Conservation (phyloP, 1,140 invertebrate species). For the Penaeus vannamei region DNA sequence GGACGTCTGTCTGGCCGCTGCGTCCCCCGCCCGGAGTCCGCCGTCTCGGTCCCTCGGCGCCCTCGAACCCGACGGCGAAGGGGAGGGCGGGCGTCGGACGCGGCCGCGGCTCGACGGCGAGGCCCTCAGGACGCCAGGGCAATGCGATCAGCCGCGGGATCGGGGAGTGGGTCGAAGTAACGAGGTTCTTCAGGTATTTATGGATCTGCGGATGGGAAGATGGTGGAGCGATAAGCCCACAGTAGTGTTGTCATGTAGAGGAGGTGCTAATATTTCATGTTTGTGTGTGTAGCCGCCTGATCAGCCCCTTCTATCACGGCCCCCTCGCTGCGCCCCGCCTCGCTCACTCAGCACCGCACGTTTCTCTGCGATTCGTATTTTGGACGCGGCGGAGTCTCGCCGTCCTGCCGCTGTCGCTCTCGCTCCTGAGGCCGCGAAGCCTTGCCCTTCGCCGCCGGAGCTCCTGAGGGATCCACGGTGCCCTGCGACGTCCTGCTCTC, state of each 20-base stretch:
- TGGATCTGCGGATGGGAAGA: slow-evolving; percentile 61
- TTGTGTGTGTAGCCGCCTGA: slow-evolving; percentile 65
- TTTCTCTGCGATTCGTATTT: slow-evolving; percentile 30
- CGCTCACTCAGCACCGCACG: neutral
- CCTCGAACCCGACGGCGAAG: neutral
- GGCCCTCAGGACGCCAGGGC: neutral
- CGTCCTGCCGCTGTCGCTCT: neutral
- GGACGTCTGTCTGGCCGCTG: neutral
- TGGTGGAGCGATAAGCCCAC: slow-evolving; percentile 62
- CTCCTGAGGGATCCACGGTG: neutral
- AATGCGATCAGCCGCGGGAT: neutral
- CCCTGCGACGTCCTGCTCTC: neutral
- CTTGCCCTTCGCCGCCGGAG: neutral
- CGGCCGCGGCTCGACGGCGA: neutral
- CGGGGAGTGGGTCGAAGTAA: slow-evolving; percentile 42
- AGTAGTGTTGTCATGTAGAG: slow-evolving; percentile 66
- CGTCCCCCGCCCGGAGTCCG: neutral
- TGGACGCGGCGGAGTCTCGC: neutral
- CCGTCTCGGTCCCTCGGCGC: neutral
- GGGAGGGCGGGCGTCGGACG: neutral
- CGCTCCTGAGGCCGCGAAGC: neutral
- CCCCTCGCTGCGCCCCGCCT: slow-evolving; percentile 55
- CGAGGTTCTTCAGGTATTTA: slow-evolving; percentile 56
- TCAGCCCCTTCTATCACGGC: slow-evolving; percentile 63
- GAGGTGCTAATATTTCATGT: slow-evolving; percentile 66